phyloP scores from a whole-genome alignment of 92 coral and sea anemone genomes.

The Chrysogorgia sp. region DNA sequence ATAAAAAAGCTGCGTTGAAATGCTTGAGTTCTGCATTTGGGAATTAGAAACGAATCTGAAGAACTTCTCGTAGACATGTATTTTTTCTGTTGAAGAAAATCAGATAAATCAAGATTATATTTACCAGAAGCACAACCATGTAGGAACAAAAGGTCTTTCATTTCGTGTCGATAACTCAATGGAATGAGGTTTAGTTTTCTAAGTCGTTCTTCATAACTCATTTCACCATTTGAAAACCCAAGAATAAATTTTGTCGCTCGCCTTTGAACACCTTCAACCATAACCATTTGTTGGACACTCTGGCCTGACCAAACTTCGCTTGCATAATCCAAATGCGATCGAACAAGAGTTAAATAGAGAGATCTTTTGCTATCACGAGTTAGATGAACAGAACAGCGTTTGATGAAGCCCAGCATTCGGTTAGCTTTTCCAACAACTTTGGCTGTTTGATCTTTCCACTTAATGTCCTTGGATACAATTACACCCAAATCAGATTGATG shows the following conservation, averaged over 20 bases:
- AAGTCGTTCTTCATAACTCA: background rate
- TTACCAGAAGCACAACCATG: background rate
- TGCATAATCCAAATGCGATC: slow-evolving; percentile 7
- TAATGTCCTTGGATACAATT: background rate
- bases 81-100: background rate
- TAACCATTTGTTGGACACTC: background rate
- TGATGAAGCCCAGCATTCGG: background rate
- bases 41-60: too few species aligned
- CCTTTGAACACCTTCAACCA: slow-evolving; percentile 14
- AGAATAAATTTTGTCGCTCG: slow-evolving; percentile 20
- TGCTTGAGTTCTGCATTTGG: too few species aligned
- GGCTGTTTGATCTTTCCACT: background rate
- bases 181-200: background rate
- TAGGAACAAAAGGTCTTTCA: background rate
- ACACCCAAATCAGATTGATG: background rate
- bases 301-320: slow-evolving; percentile 17
- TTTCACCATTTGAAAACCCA: background rate
- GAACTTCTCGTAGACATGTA: too few species aligned
- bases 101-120: background rate
- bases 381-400: background rate
- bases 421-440: background rate
- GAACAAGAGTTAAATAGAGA: background rate
- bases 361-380: too few species aligned
- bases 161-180: background rate
- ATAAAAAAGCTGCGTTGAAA: too few species aligned